Percentiles rank a stretch among this genome's conserved stretches.
These are phyloP conservation scores for Phataginus tricuspis DNA, from an alignment of 2,797 vertebrate genomes.

Conservation along the genomic window DNA sequence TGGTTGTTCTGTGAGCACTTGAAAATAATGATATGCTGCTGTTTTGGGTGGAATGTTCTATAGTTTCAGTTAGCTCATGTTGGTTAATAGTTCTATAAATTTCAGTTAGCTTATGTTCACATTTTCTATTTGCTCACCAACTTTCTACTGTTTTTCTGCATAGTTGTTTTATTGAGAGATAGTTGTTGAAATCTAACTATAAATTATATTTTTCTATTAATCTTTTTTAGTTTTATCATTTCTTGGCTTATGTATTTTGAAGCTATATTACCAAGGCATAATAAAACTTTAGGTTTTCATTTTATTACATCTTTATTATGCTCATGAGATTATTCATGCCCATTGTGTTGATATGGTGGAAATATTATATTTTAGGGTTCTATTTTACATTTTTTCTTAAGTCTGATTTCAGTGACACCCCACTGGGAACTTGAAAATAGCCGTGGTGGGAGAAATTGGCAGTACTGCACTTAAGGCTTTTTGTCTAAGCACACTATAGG, in stretches of 20 bases:
- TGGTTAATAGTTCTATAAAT: neutral
- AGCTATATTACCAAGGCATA: neutral
- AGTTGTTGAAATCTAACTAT: neutral
- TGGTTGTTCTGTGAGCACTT: neutral
- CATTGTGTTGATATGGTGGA: neutral
- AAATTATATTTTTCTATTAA: neutral
- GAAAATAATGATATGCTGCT: neutral
- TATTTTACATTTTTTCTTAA: neutral
- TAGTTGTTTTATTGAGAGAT: neutral
- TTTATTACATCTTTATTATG: neutral
- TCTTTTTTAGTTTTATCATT: neutral
- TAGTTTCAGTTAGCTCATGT: neutral
- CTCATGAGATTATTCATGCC: neutral
- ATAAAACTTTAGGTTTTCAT: neutral
- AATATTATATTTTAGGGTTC: neutral
- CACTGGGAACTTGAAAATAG: neutral
- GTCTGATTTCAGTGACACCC: neutral
- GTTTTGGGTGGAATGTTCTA: neutral
- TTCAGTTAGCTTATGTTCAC: neutral
- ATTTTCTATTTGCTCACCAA: neutral
- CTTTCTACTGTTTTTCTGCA: neutral
- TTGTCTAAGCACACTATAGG: neutral
- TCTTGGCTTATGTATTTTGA: neutral
- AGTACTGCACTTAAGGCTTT: neutral
- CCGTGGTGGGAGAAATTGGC: neutral